phyloP scores from a whole-genome alignment of 2,888 invertebrate species.

The Melanostoma mellinum region DNA sequence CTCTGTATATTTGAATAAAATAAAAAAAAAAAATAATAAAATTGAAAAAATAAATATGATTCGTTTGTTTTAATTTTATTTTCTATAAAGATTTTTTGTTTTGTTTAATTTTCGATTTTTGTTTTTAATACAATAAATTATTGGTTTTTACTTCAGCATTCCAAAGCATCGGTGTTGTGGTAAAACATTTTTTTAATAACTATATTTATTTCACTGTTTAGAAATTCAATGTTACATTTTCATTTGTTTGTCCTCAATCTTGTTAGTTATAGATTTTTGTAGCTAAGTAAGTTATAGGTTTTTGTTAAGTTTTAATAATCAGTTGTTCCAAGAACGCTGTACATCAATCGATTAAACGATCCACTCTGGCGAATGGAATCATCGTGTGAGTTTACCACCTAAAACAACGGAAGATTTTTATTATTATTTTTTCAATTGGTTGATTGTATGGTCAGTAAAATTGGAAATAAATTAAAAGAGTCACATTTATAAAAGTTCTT shows the following conservation, averaged over 20 bases:
- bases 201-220: conserved; percentile 63
- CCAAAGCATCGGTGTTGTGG: conserved; percentile 53
- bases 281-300: conserved; percentile 40
- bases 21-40: conserved; percentile 23
- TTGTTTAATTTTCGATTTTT: conserved; percentile 54
- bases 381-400: conserved; percentile 84
- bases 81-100: conserved; percentile 43
- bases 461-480: no score
- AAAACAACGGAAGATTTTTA: conserved; percentile 4
- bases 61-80: conserved; percentile 37
- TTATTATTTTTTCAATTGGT: background rate
- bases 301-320: conserved; percentile 83
- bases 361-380: conserved; percentile 95
- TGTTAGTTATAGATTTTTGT: conserved; percentile 56
- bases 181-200: conserved; percentile 55
- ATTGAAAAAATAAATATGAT: conserved; percentile 36
- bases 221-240: conserved; percentile 58
- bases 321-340: conserved; percentile 92
- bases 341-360: conserved; percentile 96
- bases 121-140: conserved; percentile 57
- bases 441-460: no score
- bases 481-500: no score
- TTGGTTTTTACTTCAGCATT: conserved; percentile 44
- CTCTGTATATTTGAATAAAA: conserved; percentile 42
- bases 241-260: conserved; percentile 19